phyloP scores from a whole-genome alignment of 2,888 invertebrate genomes.

The Limnephilus rhombicus region DNA sequence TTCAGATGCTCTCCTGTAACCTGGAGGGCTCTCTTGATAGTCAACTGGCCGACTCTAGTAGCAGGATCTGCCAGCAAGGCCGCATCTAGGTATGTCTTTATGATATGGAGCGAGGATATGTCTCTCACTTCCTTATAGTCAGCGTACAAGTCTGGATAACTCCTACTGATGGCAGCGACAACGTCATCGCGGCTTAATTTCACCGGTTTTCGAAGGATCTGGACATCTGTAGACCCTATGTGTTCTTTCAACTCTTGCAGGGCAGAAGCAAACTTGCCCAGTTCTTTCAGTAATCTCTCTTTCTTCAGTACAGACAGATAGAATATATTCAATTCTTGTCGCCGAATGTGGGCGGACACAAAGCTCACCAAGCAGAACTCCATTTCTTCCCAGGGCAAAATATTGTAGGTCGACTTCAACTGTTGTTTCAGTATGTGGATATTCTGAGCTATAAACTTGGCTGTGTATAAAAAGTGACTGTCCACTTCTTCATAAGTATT shows the following conservation, averaged over 20 bases:
- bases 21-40: not conserved
- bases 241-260: not conserved
- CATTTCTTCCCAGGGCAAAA: constrained; percentile 67
- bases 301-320: not conserved
- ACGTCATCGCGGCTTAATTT: not conserved
- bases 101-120: not conserved
- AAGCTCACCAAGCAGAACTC: constrained; percentile 67
- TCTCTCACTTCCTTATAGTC: constrained; percentile 8
- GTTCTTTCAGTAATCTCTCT: not conserved
- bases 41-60: not conserved
- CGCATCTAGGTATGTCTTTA: constrained; percentile 19
- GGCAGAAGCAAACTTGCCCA: not conserved
- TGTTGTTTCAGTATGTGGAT: constrained; percentile 66
- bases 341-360: constrained; percentile 56
- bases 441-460: constrained; percentile 65
- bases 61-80: not conserved
- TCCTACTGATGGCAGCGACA: not conserved
- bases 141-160: not conserved
- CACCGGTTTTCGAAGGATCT: not conserved
- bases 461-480: constrained; percentile 65
- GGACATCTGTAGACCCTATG: not conserved
- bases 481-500: constrained; percentile 36
- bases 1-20: too few relatives aligned
- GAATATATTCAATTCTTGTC: constrained; percentile 3
- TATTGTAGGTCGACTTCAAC: constrained; percentile 66